Evolutionary conservation across 2,888 invertebrate genomes (phyloP), one percentile per base, ranked within the genome.

Genomic region (Tortricodes alternella): DNA sequence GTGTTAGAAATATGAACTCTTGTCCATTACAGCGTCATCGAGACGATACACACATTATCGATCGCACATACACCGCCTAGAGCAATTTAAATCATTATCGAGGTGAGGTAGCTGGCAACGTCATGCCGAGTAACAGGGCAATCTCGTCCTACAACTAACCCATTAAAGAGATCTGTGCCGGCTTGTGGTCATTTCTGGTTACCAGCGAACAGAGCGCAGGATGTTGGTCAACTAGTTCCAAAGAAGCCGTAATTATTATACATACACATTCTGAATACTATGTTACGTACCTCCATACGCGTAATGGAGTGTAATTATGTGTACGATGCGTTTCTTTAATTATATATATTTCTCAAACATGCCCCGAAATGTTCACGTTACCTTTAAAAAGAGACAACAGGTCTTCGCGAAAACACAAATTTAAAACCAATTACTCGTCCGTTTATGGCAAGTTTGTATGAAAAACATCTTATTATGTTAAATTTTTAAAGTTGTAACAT

Each of bases 121-220:
- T 70, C 67, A 73, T 65, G 66, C 78, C 76, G 73, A 74, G 74
- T 76, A 72, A 44, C 70, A 72, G 69, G 71, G 67, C 71, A 74
- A 76, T 71, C 68, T 73, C 64, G 68, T 68, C 65, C 65, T 62
- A 56, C 63, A 67, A 68, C 71, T 66, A 70, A 58, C 64, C 70
- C 66, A 66, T 62, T 64, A 67, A 71, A 71, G 67, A 76, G 72
- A 80, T 79, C 74, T 77, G 69, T 80, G 78, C 69, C 77, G 70
- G 64, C 62, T 65, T 82, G 84, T 78, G 85, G 85, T 84, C 80
- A 77, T 78, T 80, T 83, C 77, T 74, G 72, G 78, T 85, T 85
- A 82, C 80, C 62, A 66, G 71, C 76, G 76, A 74, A 72, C 77
- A 76, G 76, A 76, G 71, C 70, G 69, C 72, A 70, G 74, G 76